Base-by-base conservation (phyloP, 2,888 invertebrate genomes). In the Thereva nobilitata region DNA sequence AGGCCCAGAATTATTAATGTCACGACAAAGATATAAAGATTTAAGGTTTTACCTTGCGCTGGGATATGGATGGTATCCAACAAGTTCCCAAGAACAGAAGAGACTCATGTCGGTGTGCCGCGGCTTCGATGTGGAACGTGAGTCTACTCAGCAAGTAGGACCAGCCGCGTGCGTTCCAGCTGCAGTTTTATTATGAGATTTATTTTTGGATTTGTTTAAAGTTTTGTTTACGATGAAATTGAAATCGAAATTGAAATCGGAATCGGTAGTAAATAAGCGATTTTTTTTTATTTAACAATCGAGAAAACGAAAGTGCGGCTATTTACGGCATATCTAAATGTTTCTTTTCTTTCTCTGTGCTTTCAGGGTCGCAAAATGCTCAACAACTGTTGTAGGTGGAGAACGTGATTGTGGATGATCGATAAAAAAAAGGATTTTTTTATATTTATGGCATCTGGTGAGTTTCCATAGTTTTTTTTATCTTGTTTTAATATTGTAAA, bases 171-270 rank as follows among this genome's bases (percentile, higher is more conserved):
- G 8, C 44, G 50, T 42, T 42, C 52, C 52, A 35, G 8, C 52
- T n/a, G 35, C 37, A 5, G 7, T 7, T 3, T 35, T 9, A 37
- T 44, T 10, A 38, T 44, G 41, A 40, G 37, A 40, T 47, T 59
- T 61, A 61, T 61, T 61, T 61, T 61, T 61, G 50, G 61, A 53
- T 41, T 41, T 4, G 12, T 47, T 41, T 61, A 40, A 41, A 61
- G 37, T 61, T 61, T 61, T 61, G 61, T 61, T 61, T 61, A 61
- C 61, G 61, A 61, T 42, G 23, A 50, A 57, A 50, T 23, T 23
- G 23, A 23, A 23, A 23, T 23, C 23, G 23, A 23, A 61, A 41
- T 61, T 41, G 50, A 45, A 61, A 61, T 40, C 50, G 50, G 47
- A 37, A 41, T 41, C 50, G 50, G 50, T 50, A 61, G 61, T 61